phyloP scores from a whole-genome alignment of 2,113 vertebrate genomes.

The Parotia lawesii region DNA sequence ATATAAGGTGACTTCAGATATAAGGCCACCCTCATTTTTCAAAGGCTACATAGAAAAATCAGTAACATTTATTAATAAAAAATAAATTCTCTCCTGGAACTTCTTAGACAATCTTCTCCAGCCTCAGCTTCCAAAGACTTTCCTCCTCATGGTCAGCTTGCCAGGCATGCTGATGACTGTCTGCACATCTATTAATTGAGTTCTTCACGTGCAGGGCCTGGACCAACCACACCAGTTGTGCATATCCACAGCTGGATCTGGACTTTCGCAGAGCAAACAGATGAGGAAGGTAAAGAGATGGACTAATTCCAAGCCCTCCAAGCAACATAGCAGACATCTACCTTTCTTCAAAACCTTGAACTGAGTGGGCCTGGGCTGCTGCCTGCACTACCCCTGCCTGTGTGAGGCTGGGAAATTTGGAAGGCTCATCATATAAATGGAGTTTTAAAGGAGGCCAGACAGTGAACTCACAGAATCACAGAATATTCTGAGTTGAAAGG shows the following conservation, averaged over 20 bases:
- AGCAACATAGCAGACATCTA: neutral
- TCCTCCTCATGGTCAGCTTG: neutral
- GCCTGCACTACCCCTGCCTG: neutral
- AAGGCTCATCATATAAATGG: neutral
- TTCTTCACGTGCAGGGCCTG: neutral
- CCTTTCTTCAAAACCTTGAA: neutral
- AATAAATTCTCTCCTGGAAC: neutral
- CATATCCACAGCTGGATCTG: neutral
- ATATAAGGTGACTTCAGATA: neutral
- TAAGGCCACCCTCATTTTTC: neutral
- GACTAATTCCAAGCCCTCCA: neutral
- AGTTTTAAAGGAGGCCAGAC: neutral
- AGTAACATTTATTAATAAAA: neutral
- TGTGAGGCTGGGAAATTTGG: neutral
- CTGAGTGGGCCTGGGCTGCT: neutral
- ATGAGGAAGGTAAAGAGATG: neutral
- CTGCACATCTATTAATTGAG: neutral
- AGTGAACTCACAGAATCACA: neutral
- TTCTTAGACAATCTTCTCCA: neutral
- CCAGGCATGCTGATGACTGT: neutral
- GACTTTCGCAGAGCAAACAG: neutral
- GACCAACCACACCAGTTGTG: neutral
- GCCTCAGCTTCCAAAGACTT: neutral
- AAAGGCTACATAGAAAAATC: neutral
- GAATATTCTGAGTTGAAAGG: neutral